A percentile compares a stretch with the other conserved stretches of the same genome.
phyloP scores from a whole-genome alignment of 2,113 vertebrate species.

The Heliornis fulica region DNA sequence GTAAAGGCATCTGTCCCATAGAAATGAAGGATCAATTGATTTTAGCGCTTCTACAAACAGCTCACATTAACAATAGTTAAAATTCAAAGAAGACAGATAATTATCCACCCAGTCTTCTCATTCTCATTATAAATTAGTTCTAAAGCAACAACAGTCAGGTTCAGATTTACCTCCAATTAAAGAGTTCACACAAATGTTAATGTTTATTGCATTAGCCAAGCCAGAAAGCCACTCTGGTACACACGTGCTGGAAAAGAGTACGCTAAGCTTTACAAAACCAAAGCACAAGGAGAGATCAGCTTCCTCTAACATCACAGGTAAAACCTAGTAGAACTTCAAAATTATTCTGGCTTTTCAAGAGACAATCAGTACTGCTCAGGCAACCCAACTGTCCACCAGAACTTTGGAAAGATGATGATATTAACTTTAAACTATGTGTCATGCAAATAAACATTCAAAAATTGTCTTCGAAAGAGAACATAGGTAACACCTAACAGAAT shows the following conservation, averaged over 20 bases:
- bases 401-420: background rate
- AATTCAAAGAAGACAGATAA: background rate
- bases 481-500: background rate
- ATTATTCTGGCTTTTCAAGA: background rate
- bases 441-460: background rate
- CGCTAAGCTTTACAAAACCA: background rate
- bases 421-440: rapidly evolving
- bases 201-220: background rate
- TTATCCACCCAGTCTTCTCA: background rate
- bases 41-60: background rate
- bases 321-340: background rate
- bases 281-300: background rate
- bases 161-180: background rate
- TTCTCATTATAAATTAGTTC: background rate
- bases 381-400: background rate
- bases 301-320: background rate
- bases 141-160: background rate
- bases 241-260: background rate
- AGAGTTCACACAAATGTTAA: background rate
- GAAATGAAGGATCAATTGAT: background rate
- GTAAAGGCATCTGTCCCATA: background rate
- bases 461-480: background rate
- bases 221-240: background rate
- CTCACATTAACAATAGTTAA: background rate
- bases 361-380: background rate